Percentiles rank a stretch among this genome's conserved stretches.
Evolutionary conservation across 23 tunicate species (phyloP).

Genomic region (Styela clava): DNA sequence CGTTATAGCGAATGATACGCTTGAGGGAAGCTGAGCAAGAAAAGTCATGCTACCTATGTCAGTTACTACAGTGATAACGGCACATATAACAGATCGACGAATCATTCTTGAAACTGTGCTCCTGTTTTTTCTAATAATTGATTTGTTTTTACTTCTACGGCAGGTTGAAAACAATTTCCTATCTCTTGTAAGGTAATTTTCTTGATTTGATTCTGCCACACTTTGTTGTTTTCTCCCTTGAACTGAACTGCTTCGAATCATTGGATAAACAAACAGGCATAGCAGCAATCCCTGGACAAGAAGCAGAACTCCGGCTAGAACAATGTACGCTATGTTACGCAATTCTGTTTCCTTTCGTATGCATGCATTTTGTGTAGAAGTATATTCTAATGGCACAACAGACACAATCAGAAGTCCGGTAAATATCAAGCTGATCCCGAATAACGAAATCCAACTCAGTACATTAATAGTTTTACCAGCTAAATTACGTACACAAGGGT

Average conservation of each 20-base stretch:
- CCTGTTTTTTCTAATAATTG: not conserved
- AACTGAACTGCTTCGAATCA: not conserved
- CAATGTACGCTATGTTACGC: not conserved
- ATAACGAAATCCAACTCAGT: not conserved
- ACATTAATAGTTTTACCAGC: not conserved
- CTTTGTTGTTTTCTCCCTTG: not conserved
- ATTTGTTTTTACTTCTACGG: not conserved
- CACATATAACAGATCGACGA: conserved; percentile 1
- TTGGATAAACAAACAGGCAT: not conserved
- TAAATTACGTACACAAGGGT: not conserved
- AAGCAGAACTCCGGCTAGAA: not conserved
- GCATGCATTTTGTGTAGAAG: not conserved
- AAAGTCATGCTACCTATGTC: not conserved
- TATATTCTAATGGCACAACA: not conserved
- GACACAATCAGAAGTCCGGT: not conserved
- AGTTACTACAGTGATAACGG: conserved; percentile 2
- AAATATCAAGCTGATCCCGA: not conserved
- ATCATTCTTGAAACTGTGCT: not conserved
- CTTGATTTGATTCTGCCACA: not conserved
- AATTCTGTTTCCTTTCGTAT: not conserved
- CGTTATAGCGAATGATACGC: not conserved
- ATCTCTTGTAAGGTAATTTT: not conserved
- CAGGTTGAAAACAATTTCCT: not conserved
- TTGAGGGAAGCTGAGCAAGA: not conserved
- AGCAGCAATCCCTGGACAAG: not conserved